phyloP scores from a whole-genome alignment of 2,797 vertebrate genomes.

The Enteromius anoplus region DNA sequence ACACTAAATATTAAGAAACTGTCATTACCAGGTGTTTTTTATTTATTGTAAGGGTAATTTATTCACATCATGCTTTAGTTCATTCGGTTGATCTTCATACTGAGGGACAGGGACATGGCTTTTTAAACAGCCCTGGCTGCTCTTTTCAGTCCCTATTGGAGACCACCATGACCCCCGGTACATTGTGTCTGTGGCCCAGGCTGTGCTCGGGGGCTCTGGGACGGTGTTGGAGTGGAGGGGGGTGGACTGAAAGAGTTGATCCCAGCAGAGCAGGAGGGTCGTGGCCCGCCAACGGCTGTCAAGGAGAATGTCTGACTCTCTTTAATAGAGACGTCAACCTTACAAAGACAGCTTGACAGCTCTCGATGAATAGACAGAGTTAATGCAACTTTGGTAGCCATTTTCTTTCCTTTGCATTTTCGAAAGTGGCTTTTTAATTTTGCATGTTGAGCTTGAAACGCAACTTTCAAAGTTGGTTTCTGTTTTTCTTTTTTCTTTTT shows the following conservation, averaged over 20 bases:
- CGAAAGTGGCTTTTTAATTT: not conserved
- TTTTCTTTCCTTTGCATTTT: constrained; percentile 43
- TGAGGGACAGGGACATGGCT: constrained; percentile 38
- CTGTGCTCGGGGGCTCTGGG: constrained; percentile 55
- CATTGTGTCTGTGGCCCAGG: constrained; percentile 69
- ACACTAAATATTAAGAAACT: not conserved
- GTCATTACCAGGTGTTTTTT: not conserved
- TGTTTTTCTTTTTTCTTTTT: too few species aligned
- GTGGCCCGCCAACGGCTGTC: constrained; percentile 64
- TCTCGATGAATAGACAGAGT: constrained; percentile 72
- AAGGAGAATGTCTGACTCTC: constrained; percentile 64
- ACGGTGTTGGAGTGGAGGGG: constrained; percentile 62
- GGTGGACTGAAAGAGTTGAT: constrained; percentile 72
- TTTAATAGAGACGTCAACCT: constrained; percentile 83
- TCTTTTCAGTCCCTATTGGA: constrained; percentile 64
- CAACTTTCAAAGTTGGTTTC: constrained; percentile 36
- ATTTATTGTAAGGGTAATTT: constrained; percentile 7
- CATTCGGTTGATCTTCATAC: constrained; percentile 26
- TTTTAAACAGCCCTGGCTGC: constrained; percentile 56
- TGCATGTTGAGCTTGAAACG: constrained; percentile 39
- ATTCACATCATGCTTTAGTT: not conserved
- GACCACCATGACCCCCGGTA: constrained; percentile 65
- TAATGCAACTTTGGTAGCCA: constrained; percentile 50
- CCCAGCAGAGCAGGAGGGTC: constrained; percentile 71
- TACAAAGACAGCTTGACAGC: constrained; percentile 83